Evolutionary conservation across 2,888 invertebrate genomes (phyloP).

Genomic region (Diplolepis rosae): DNA sequence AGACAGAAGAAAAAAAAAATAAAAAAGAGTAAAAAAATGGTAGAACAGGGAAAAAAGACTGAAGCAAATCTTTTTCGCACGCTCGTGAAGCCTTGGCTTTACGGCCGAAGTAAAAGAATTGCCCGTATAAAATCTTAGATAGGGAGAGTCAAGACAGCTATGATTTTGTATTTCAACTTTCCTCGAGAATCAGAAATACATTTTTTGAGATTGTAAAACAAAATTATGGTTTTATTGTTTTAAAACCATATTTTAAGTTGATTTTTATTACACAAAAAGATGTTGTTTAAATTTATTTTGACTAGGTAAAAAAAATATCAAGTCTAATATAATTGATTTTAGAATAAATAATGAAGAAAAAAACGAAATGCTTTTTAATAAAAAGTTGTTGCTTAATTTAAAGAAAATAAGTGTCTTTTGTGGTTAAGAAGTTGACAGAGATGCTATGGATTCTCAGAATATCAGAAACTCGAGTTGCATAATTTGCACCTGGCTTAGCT

Average conservation of each 20-base stretch:
- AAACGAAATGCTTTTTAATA: no score
- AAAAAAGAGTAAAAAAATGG: constrained; percentile 19
- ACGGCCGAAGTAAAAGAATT: background rate
- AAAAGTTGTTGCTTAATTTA: no score
- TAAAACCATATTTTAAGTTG: no score
- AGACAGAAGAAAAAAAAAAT: constrained; percentile 35
- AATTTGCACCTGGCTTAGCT: background rate
- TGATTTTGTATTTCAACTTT: background rate
- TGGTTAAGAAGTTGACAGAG: no score
- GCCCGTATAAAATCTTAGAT: background rate
- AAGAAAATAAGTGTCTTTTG: no score
- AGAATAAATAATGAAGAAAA: no score
- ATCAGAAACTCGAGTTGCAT: background rate
- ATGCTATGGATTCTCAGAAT: background rate
- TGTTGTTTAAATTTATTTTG: no score
- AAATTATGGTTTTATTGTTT: no score
- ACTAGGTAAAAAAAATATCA: no score
- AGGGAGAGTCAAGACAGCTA: background rate
- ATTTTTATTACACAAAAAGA: no score
- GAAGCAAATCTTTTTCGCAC: constrained; percentile 28
- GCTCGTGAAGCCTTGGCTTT: constrained; percentile 30
- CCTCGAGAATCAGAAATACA: background rate
- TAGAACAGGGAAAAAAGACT: constrained; percentile 19
- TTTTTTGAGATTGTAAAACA: no score
- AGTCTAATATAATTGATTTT: no score